Percentiles rank a stretch among this genome's conserved stretches.
phyloP scores from a whole-genome alignment of 2,113 vertebrate species.

The Corydoras sp. region DNA sequence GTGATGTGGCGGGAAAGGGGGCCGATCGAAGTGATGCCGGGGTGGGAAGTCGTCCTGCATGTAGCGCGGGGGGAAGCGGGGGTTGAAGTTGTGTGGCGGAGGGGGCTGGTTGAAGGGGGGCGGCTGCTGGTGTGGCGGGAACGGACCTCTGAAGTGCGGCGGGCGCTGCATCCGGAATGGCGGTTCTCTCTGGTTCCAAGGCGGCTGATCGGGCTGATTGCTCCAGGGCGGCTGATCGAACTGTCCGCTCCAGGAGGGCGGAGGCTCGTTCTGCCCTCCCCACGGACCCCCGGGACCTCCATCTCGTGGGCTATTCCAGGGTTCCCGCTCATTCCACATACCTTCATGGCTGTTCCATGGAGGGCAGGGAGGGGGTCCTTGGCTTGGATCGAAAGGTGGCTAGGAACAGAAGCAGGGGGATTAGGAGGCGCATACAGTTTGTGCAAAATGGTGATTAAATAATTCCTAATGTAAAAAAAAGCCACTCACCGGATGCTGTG shows the following conservation, averaged over 20 bases:
- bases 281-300: conserved; percentile 60
- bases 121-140: conserved; percentile 92
- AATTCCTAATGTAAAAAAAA: background rate
- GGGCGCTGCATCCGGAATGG: conserved; percentile 95
- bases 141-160: conserved; percentile 90
- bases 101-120: conserved; percentile 94
- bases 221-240: conserved; percentile 88
- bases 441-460: background rate
- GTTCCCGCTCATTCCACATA: conserved; percentile 90
- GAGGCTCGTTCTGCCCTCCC: conserved; percentile 79
- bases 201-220: conserved; percentile 87
- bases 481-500: conserved; percentile 63
- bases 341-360: conserved; percentile 96
- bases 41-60: conserved; percentile 97
- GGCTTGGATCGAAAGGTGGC: conserved; percentile 71
- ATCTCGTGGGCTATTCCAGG: conserved; percentile 88
- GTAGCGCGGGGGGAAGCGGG: conserved; percentile 89
- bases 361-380: conserved; percentile 89
- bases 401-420: conserved; percentile 44
- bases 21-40: conserved; percentile 88
- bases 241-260: conserved; percentile 83
- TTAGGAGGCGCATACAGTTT: background rate
- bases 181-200: conserved; percentile 92
- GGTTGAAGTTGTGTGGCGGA: conserved; percentile 85
- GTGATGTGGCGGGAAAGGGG: conserved; percentile 83